Evolutionary conservation across 2,888 invertebrate species (phyloP).

Genomic region (Nezara viridula): DNA sequence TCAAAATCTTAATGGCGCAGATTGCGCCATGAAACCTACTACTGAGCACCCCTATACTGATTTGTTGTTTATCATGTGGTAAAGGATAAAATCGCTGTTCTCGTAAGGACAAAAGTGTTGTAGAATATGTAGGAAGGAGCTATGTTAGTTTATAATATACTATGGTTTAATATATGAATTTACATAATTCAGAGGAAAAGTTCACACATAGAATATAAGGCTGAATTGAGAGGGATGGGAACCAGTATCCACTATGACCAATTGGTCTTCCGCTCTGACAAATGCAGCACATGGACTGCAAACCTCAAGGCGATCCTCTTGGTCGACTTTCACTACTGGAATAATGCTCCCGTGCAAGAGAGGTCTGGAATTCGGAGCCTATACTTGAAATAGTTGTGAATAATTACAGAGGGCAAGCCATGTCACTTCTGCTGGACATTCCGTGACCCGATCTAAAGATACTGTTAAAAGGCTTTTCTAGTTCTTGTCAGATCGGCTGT

Average conservation of each 20-base stretch:
- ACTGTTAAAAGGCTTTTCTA: constrained; percentile 37
- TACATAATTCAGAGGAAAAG: too few relatives aligned
- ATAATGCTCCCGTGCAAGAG: neutral
- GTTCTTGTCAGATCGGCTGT: neutral
- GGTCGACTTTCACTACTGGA: neutral
- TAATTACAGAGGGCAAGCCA: neutral
- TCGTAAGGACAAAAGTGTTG: too few relatives aligned
- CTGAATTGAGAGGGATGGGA: neutral
- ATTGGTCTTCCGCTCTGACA: neutral
- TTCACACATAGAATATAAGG: neutral
- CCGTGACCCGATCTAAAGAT: constrained; percentile 29
- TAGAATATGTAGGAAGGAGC: too few relatives aligned
- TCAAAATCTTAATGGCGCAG: too few relatives aligned
- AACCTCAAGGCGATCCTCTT: neutral
- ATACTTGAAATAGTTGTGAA: constrained; percentile 1
- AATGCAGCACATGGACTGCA: neutral
- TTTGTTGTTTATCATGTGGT: too few relatives aligned
- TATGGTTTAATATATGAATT: too few relatives aligned
- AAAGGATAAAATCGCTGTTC: too few relatives aligned
- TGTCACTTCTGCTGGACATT: neutral
- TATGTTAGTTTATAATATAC: too few relatives aligned
- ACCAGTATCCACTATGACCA: neutral
- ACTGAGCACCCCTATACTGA: too few relatives aligned
- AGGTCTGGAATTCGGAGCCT: neutral
- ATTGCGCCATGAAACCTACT: too few relatives aligned